Base-by-base conservation (phyloP, 2,113 vertebrate genomes). In the Myodes glareolus region DNA sequence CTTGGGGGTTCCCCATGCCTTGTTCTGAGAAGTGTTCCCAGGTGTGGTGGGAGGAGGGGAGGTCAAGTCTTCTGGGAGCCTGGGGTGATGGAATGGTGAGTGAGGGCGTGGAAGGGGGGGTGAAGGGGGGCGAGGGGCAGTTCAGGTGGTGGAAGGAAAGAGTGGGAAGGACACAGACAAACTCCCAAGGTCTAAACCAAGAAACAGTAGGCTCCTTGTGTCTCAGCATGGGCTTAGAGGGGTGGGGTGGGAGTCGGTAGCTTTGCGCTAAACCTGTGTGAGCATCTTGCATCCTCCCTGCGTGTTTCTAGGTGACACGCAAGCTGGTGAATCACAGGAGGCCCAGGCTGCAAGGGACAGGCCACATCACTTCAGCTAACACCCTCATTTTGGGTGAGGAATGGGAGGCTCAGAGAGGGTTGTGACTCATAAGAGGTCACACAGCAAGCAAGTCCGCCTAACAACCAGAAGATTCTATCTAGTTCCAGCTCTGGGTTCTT, bases 341-440 rank as follows among this genome's bases (percentile, higher is more conserved):
- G 61, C 58, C 55, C 29, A 47, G 45, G 91, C 52, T 25, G 1
- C n/a, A 42, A 94, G 88, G 58, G 45, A 67, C 10, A 16, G 85
- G 85, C n/a, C 0, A 3, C 29, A 19, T 23, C 11, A 31, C 27
- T 50, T 55, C 2, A 1, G 58, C 42, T 85, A 70, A 73, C 80
- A 87, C 75, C 93, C 85, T 96, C 36, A 16, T 82, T 61, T 94
- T 9, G 17, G 58, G 63, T 65, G 81, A 91, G 61, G 68, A 31
- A 72, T 50, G n/a, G 25, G 58, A 94, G 85, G 50, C 47, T 70
- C 77, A 76, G 91, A 91, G 76, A 93, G 67, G 67, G 47, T 73
- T 29, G 39, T 91, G 90, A 94, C 72, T 96, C 92, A 89, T 12
- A 45, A 39, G 80, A 86, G 52, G 89, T 70, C 93, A 84, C 68